Percentiles rank a stretch among this genome's conserved stretches.
Conservation (phyloP, 2,113 vertebrate genomes). For the Nycticorax nycticorax region DNA sequence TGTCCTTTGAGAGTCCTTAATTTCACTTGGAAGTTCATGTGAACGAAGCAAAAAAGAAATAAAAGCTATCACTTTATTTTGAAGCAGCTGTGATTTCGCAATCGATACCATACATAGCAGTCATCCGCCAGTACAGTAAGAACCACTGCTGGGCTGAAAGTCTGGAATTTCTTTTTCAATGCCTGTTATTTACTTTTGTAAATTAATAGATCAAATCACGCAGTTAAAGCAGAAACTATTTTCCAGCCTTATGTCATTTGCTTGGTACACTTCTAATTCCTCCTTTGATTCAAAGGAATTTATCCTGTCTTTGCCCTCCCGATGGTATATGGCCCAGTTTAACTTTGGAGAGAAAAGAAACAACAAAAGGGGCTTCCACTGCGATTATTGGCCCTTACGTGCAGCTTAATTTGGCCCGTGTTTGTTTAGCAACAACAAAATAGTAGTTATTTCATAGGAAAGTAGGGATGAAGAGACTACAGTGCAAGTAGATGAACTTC, state of each 20-base stretch:
- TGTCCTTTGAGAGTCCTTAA: not conserved
- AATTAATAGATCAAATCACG: not conserved
- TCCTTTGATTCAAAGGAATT: not conserved
- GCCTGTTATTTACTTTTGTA: not conserved
- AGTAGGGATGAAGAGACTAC: not conserved
- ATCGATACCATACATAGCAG: not conserved
- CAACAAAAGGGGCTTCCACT: not conserved
- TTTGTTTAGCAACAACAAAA: not conserved
- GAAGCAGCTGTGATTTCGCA: not conserved
- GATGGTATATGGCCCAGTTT: not conserved
- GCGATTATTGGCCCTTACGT: not conserved
- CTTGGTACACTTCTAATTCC: not conserved
- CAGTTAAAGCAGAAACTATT: not conserved
- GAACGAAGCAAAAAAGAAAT: not conserved
- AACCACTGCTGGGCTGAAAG: not conserved
- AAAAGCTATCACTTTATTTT: conserved; percentile 2
- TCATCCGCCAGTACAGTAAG: not conserved
- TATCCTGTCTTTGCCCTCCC: not conserved
- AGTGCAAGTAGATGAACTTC: not conserved
- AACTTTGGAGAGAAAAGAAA: not conserved
- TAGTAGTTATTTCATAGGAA: not conserved
- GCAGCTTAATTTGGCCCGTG: not conserved
- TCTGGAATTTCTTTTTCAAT: conserved; percentile 7
- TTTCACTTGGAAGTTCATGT: not conserved
- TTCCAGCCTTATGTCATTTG: not conserved